Evolutionary conservation across 2,113 vertebrate genomes (phyloP).

Genomic region (Anarrhichthys ocellatus): DNA sequence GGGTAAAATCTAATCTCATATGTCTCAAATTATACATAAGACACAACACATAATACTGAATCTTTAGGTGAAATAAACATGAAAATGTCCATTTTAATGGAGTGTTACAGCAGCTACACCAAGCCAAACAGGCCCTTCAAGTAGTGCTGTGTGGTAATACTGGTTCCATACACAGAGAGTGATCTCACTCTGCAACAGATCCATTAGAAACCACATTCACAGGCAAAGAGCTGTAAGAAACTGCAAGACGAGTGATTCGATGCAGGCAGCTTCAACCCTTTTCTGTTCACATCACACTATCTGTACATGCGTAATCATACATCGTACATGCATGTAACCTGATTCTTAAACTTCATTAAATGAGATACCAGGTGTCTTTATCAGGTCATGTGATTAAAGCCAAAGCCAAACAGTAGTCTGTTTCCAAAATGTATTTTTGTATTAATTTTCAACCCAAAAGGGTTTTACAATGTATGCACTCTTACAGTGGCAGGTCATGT

Average conservation of each 20-base stretch:
- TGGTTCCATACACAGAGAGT: background rate
- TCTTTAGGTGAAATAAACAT: background rate
- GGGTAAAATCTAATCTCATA: background rate
- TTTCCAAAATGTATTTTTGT: background rate
- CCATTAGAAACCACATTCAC: slow-evolving; percentile 26
- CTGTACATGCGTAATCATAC: background rate
- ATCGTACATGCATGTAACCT: no score
- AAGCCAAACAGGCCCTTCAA: background rate
- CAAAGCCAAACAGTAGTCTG: background rate
- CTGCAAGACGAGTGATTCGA: background rate
- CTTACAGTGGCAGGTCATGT: no score
- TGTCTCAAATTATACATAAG: background rate
- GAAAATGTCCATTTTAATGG: background rate
- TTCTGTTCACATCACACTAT: background rate
- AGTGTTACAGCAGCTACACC: background rate
- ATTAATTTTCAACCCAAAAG: no score
- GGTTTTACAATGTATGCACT: no score
- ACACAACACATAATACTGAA: background rate
- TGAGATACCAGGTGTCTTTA: background rate
- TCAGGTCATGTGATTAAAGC: background rate
- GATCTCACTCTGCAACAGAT: slow-evolving; percentile 4
- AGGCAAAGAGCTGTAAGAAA: background rate
- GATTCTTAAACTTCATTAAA: background rate
- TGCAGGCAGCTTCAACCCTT: background rate
- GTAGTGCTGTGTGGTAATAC: background rate